Conservation (phyloP, 2,888 invertebrate genomes). For the Pterobdella sp. region DNA sequence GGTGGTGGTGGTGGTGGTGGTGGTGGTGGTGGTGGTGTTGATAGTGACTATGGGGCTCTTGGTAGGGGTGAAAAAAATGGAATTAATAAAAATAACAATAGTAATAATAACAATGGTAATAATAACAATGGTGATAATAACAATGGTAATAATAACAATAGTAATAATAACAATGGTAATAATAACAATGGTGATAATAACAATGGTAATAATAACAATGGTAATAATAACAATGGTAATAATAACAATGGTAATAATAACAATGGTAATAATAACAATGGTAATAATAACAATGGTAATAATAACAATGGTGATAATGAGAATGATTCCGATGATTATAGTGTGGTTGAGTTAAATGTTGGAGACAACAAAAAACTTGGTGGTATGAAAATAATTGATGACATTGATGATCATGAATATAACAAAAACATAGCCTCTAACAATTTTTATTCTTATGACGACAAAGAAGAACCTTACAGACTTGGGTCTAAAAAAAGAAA, state of each 20-base stretch:
- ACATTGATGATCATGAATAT: background rate
- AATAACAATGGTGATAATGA: background rate
- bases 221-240: conserved; percentile 8
- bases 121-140: background rate
- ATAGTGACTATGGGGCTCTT: background rate
- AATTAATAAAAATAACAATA: background rate
- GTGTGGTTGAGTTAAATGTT: background rate
- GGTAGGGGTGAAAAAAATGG: background rate
- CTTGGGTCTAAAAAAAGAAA: too few species aligned
- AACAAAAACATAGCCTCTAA: background rate
- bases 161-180: background rate
- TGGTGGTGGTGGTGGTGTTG: conserved; percentile 8
- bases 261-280: background rate
- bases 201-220: background rate
- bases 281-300: background rate
- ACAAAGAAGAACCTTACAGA: conserved; percentile 6
- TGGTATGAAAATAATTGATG: background rate
- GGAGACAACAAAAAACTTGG: background rate
- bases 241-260: conserved; percentile 12
- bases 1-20: background rate
- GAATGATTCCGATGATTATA: background rate
- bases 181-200: background rate
- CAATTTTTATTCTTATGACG: background rate
- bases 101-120: background rate
- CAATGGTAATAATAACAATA: background rate